These are phyloP conservation scores for Camponotus pennsylvanicus DNA, from an alignment of 1,140 invertebrate species.

Conservation along the genomic window DNA sequence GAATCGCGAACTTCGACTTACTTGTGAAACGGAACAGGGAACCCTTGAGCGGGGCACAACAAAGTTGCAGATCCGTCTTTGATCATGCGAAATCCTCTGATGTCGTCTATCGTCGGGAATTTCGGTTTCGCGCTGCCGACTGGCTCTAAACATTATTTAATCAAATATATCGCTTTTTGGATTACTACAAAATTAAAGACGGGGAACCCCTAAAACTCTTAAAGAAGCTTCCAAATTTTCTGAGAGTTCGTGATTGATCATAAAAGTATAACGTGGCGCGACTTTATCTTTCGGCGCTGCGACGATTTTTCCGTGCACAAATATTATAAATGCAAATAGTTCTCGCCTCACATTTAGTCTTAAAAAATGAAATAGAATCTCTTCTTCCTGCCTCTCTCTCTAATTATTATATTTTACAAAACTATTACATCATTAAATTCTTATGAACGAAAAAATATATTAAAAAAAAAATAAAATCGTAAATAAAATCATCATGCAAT, in stretches of 20 bases:
- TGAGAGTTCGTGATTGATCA: no score
- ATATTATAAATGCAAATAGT: background rate
- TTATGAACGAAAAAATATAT: background rate
- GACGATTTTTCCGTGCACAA: background rate
- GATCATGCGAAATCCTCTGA: slow-evolving; percentile 76
- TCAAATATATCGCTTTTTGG: background rate
- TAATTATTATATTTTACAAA: slow-evolving; percentile 2
- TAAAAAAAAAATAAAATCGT: background rate
- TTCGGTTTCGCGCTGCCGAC: slow-evolving; percentile 90
- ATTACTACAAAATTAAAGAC: background rate
- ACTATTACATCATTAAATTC: slow-evolving; percentile 10
- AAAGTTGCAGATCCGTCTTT: slow-evolving; percentile 88
- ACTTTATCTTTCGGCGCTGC: background rate
- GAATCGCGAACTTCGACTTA: slow-evolving; percentile 80
- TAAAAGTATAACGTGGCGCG: background rate
- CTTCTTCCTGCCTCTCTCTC: background rate
- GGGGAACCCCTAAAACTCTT: slow-evolving; percentile 62
- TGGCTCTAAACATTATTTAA: slow-evolving; percentile 87
- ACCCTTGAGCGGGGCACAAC: slow-evolving; percentile 89
- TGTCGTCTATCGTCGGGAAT: slow-evolving; percentile 88
- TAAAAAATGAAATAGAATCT: background rate
- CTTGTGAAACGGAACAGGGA: slow-evolving; percentile 89
- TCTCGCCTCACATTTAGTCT: slow-evolving; percentile 4
- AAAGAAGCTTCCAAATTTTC: background rate
- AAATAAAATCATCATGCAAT: background rate